Evolutionary conservation across 2,113 vertebrate genomes (phyloP), one percentile per base, ranked within the genome.

Genomic region (Sciurus niger): DNA sequence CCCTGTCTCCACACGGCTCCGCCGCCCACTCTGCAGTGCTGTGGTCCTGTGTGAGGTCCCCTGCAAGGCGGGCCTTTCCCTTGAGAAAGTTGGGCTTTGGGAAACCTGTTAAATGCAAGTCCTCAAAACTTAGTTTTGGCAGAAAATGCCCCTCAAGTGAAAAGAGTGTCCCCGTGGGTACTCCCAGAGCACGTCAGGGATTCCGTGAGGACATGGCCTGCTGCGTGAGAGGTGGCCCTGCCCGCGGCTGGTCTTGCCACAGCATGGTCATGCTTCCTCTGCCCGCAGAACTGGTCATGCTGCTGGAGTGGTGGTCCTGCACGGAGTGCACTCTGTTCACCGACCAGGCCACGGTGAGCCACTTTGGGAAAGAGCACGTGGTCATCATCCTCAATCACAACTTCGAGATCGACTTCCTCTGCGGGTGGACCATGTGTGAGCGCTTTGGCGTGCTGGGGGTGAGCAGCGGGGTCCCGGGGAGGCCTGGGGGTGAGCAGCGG

Each of bases 381-480:
- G 99, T 99, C 98, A 98, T 99, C 98, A 99, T 99, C 98, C 99
- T 99, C 96, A 99, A 99, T 97, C 99, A 99, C 98, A 99, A 99
- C 98, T 99, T 98, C 34, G 99, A 99, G 97, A 99, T 99, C 0
- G 99, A 99, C 98, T 99, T 99, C 98, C 98, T 99, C 43, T 99
- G 99, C 8, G 99, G 99, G 94, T 99, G 99, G 99, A 99, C 99
- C 85, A 99, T 99, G 99, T 99, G 99, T 24, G 99, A 99, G 98
- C 99, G 99, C 97, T 99, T 99, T 0, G 99, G 99, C 5, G 84
- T 99, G 84, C 98, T 99, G 92, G 99, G 99, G 99, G 99, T 99
- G 95, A 82, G 99, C 99, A 70, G 1, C 0, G 0, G 84, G 90
- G 51, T 1, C 2, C 58, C 58, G 16, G 4, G 9, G 34, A 67